A percentile compares a stretch with the other conserved stretches of the same genome.
phyloP scores from a whole-genome alignment of 2,797 vertebrate genomes.

The Chrysocyon brachyurus region DNA sequence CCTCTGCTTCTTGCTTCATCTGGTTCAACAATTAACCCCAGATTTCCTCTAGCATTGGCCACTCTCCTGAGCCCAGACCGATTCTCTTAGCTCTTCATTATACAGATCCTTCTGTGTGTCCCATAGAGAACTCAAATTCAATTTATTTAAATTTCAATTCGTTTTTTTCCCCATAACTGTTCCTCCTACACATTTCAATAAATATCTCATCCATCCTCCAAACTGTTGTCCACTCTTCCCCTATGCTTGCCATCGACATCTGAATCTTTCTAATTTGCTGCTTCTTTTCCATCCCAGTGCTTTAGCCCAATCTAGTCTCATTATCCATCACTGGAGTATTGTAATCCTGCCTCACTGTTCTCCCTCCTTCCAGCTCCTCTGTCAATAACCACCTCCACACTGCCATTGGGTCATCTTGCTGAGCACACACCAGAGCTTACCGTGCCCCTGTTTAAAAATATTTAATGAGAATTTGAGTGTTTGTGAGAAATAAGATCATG shows the following conservation, averaged over 20 bases:
- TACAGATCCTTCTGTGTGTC: background rate
- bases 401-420: background rate
- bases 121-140: background rate
- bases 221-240: background rate
- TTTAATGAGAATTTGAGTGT: background rate
- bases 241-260: background rate
- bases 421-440: background rate
- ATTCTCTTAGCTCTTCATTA: background rate
- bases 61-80: background rate
- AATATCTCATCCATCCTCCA: background rate
- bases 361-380: background rate
- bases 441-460: background rate
- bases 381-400: background rate
- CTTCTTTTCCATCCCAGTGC: background rate
- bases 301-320: background rate
- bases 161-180: background rate
- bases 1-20: background rate
- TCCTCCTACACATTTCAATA: background rate
- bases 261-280: background rate
- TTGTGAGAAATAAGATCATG: background rate
- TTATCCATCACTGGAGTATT: background rate
- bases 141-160: slow-evolving; percentile 5
- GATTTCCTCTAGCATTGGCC: background rate
- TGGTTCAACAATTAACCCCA: background rate
- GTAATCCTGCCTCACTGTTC: background rate